Evolutionary conservation across 2,797 vertebrate species (phyloP).

Genomic region (Betta splendens): DNA sequence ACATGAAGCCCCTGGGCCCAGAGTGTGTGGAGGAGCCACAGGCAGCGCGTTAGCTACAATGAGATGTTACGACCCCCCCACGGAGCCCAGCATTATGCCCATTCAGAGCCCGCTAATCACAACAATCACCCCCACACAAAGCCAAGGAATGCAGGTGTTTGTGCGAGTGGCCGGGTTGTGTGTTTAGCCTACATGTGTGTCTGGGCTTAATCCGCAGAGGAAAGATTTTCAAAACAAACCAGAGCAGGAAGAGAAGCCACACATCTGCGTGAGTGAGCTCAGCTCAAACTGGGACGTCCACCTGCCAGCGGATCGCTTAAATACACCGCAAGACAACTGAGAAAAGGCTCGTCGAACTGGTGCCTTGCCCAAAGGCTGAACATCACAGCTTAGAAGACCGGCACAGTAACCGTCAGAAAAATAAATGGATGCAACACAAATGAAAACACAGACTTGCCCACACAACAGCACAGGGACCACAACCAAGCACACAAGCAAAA

Average conservation of each 20-base stretch:
- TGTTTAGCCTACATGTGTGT: slow-evolving; percentile 43
- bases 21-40: slow-evolving; percentile 23
- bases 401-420: too few species aligned
- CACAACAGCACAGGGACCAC: too few species aligned
- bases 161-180: slow-evolving; percentile 39
- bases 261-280: slow-evolving; percentile 8
- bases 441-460: too few species aligned
- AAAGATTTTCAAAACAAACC: slow-evolving; percentile 45
- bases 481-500: too few species aligned
- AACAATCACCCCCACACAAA: slow-evolving; percentile 68
- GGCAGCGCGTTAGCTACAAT: slow-evolving; percentile 55
- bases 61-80: slow-evolving; percentile 61
- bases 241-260: slow-evolving; percentile 5
- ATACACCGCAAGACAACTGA: too few species aligned
- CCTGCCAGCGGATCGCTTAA: too few species aligned
- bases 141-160: slow-evolving; percentile 63
- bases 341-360: too few species aligned
- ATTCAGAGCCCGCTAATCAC: slow-evolving; percentile 66
- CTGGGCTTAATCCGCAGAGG: slow-evolving; percentile 41
- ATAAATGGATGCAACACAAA: too few species aligned
- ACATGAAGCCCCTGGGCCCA: slow-evolving; percentile 26
- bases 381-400: too few species aligned
- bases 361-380: too few species aligned
- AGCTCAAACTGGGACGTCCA: too few species aligned
- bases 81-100: slow-evolving; percentile 57